phyloP scores from a whole-genome alignment of 2,113 vertebrate genomes.

The Mesocricetus auratus region DNA sequence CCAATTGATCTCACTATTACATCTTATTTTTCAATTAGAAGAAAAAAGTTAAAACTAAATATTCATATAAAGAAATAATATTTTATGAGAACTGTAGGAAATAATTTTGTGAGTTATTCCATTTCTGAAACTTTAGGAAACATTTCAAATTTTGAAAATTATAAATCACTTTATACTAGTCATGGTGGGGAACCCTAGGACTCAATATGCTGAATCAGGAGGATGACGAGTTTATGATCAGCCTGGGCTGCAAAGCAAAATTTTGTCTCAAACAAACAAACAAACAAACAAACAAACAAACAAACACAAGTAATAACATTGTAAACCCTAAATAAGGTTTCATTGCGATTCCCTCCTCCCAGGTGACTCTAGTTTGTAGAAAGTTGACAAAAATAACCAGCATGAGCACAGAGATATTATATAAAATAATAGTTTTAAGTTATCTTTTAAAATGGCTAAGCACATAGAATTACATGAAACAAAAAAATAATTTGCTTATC shows the following conservation, averaged over 20 bases:
- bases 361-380: neutral
- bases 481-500: slow-evolving; percentile 22
- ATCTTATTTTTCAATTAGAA: neutral
- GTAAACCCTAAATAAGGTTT: neutral
- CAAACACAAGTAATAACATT: neutral
- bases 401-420: neutral
- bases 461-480: neutral
- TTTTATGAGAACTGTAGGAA: neutral
- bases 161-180: neutral
- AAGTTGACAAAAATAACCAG: neutral
- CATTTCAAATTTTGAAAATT: neutral
- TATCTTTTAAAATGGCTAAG: neutral
- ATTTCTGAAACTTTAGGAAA: neutral
- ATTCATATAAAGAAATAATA: neutral
- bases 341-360: neutral
- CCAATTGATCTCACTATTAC: neutral
- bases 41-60: neutral
- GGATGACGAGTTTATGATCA: neutral
- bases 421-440: neutral
- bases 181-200: neutral
- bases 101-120: neutral
- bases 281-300: too few relatives aligned
- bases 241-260: neutral
- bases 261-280: neutral
- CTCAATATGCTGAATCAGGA: neutral